A percentile compares a stretch with the other conserved stretches of the same genome.
phyloP scores from a whole-genome alignment of 2,797 vertebrate genomes.

The Enteromius fasciolatus region DNA sequence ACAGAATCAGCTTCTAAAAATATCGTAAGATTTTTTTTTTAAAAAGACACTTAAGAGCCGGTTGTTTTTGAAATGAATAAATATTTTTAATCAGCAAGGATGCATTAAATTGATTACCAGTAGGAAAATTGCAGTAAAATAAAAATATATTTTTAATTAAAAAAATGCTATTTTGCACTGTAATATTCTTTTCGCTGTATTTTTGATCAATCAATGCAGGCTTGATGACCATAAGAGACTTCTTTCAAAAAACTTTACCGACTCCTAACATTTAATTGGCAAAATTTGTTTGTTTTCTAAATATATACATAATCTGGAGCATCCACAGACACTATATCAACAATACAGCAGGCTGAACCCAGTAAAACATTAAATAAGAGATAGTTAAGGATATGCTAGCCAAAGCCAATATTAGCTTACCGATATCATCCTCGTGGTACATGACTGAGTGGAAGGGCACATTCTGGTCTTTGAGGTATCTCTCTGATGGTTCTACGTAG shows the following conservation, averaged over 20 bases:
- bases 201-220: background rate
- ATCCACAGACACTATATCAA: background rate
- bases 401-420: constrained; percentile 78
- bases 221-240: background rate
- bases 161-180: background rate
- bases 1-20: too few relatives aligned
- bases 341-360: background rate
- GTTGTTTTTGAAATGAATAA: background rate
- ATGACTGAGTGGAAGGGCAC: constrained; percentile 94
- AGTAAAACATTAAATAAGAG: constrained; percentile 1
- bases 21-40: too few relatives aligned
- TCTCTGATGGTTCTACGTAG: constrained; percentile 93
- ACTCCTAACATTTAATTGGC: background rate
- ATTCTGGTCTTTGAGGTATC: constrained; percentile 85
- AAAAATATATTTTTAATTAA: background rate
- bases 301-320: background rate
- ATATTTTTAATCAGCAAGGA: background rate
- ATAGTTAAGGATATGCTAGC: background rate
- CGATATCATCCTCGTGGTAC: constrained; percentile 95
- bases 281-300: background rate
- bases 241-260: background rate
- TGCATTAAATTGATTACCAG: background rate
- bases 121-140: background rate
- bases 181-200: background rate
- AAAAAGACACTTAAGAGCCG: too few relatives aligned